Evolutionary conservation across 2,797 vertebrate genomes (phyloP), one percentile per base, ranked within the genome.

Genomic region (Ctenopoma multispine): DNA sequence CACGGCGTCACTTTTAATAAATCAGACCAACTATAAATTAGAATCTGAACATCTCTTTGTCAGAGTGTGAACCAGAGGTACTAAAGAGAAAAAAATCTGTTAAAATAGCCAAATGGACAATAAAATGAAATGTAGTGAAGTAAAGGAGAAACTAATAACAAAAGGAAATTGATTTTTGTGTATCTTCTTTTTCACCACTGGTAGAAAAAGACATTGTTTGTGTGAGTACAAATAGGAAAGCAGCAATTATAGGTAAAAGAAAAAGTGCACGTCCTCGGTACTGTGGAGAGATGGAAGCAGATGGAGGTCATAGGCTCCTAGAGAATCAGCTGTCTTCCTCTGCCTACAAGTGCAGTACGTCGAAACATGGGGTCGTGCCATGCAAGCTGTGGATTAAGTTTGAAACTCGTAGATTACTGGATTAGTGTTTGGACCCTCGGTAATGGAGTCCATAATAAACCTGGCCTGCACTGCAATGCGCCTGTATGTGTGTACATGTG

Each of bases 381-480:
- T 78, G 79, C 73, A 76, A 78, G 12, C 47, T 64, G 40, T 65
- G 84, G 89, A 91, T 92, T 91, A 90, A 81, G 63, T 72, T 72
- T 67, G 73, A 87, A 90, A 86, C 63, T 68, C 75, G 48, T 81
- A 89, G 90, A 92, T 91, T 90, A 87, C 64, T 77, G 88, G 87
- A 92, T 91, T 90, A 90, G 71, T 77, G 44, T 86, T 74, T 63
- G 46, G 73, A 75, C 80, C 60, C 71, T 76, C 10, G 55, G 75
- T 82, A 83, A 86, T 68, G 63, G 67, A 80, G 72, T 78, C 77
- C 65, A 77, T 57, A 53, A 27, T 62, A 69, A 73, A 66, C 68
- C 80, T 79, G 84, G 70, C 63, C 56, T 69, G 73, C 47, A 21
- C 66, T 57, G 55, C 34, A 40, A 23, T 5, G 18, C 1, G 50